Percentiles rank a stretch among this genome's conserved stretches.
phyloP scores from a whole-genome alignment of 2,113 vertebrate species.

The Podarcis cretensis region DNA sequence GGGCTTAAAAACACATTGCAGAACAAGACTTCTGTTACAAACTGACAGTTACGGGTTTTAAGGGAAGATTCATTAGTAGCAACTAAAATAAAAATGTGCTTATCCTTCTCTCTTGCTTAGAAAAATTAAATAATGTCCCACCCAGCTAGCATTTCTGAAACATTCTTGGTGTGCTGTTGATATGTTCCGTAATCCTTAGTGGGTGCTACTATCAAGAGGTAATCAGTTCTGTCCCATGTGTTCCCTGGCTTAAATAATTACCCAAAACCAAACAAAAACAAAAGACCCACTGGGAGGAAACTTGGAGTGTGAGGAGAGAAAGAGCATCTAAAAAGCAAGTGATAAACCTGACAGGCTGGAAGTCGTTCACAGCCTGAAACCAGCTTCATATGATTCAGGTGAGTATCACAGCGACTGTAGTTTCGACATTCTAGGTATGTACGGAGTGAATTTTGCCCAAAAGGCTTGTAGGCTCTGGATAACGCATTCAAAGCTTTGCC shows the following conservation, averaged over 20 bases:
- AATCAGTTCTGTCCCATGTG: constrained; percentile 27
- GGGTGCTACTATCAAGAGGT: constrained; percentile 32
- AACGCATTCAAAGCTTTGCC: not conserved
- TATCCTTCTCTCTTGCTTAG: not conserved
- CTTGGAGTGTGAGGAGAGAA: constrained; percentile 9
- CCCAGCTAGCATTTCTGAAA: constrained; percentile 46
- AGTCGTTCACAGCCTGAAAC: constrained; percentile 8
- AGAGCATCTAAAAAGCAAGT: constrained; percentile 31
- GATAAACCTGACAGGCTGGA: constrained; percentile 45
- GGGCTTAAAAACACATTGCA: not conserved
- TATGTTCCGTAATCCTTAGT: constrained; percentile 50
- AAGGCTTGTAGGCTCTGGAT: not conserved
- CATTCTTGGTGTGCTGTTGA: constrained; percentile 49
- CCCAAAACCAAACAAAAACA: not conserved
- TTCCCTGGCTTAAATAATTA: constrained; percentile 48
- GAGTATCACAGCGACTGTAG: constrained; percentile 52
- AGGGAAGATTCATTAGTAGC: not conserved
- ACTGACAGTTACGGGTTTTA: constrained; percentile 17
- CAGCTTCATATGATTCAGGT: constrained; percentile 63
- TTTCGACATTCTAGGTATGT: constrained; percentile 40
- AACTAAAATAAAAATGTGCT: not conserved
- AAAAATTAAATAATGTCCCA: constrained; percentile 18
- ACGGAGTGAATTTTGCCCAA: constrained; percentile 17
- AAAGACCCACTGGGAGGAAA: not conserved
- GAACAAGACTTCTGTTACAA: not conserved